Evolutionary conservation across 2,113 vertebrate species (phyloP).

Genomic region (Sigmodon hispidus): DNA sequence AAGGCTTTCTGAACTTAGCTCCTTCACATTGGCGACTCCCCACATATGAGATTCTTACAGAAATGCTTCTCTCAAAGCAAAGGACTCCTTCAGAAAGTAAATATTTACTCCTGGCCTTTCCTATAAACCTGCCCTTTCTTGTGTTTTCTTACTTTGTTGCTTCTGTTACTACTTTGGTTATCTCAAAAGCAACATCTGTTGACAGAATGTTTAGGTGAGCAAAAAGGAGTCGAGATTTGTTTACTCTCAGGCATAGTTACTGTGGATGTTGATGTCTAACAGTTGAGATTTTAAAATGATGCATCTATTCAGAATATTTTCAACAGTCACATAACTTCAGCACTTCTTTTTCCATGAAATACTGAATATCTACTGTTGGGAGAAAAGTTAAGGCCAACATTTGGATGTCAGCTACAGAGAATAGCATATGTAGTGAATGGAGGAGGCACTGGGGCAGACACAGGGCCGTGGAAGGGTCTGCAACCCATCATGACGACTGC

Average conservation of each 20-base stretch:
- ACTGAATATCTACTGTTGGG: background rate
- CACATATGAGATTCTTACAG: slow-evolving; percentile 26
- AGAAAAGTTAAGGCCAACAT: background rate
- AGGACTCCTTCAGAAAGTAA: background rate
- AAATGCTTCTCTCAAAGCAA: slow-evolving; percentile 36
- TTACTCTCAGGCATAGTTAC: background rate
- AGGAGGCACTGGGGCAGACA: background rate
- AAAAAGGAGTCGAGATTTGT: background rate
- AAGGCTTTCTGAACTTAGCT: slow-evolving; percentile 1
- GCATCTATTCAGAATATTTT: background rate
- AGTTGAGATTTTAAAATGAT: background rate
- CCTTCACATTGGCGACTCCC: background rate
- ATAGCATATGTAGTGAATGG: background rate
- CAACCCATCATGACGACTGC: background rate
- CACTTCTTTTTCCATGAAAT: background rate
- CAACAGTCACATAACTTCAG: background rate
- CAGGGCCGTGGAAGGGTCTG: background rate
- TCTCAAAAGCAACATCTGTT: slow-evolving; percentile 18
- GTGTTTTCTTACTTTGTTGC: background rate
- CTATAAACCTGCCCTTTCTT: slow-evolving; percentile 34
- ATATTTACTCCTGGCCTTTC: background rate
- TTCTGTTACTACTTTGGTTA: slow-evolving; percentile 39
- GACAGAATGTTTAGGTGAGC: slow-evolving; percentile 4
- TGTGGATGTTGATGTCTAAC: background rate
- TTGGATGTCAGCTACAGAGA: background rate